Conservation (phyloP, 2,797 vertebrate species). For the Limnodromus scolopaceus region DNA sequence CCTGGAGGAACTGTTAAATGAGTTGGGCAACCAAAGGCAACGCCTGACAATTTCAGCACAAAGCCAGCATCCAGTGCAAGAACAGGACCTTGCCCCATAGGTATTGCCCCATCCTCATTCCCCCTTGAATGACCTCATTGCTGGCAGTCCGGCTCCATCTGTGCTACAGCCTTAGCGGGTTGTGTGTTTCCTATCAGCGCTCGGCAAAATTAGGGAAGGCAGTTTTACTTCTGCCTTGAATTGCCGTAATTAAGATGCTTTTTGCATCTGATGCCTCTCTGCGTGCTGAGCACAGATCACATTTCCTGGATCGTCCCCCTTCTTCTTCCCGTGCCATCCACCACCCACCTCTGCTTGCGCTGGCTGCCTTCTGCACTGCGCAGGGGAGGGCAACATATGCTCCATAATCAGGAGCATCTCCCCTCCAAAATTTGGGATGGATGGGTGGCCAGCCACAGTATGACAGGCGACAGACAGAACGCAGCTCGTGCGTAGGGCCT, state of each 20-base stretch:
- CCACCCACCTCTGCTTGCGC: neutral
- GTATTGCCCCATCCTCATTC: neutral
- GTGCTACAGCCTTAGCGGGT: neutral
- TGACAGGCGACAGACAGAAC: neutral
- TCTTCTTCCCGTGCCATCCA: neutral
- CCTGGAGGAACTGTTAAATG: neutral
- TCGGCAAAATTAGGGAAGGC: conserved; percentile 12
- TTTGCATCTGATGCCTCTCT: conserved; percentile 13
- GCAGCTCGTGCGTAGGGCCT: neutral
- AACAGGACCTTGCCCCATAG: neutral
- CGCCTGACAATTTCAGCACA: neutral
- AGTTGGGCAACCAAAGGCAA: neutral
- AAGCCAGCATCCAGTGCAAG: neutral
- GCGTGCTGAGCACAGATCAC: accelerated
- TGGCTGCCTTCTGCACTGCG: neutral
- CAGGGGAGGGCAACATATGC: neutral
- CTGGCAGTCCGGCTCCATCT: neutral
- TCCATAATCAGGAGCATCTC: neutral
- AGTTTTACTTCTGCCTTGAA: conserved; percentile 27
- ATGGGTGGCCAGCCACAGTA: neutral
- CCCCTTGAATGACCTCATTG: neutral
- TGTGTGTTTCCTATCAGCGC: neutral
- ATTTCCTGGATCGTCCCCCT: neutral
- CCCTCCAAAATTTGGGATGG: neutral
- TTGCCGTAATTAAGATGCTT: neutral